Base-by-base conservation (phyloP, 1,140 invertebrate genomes). In the Penaeus indicus region DNA sequence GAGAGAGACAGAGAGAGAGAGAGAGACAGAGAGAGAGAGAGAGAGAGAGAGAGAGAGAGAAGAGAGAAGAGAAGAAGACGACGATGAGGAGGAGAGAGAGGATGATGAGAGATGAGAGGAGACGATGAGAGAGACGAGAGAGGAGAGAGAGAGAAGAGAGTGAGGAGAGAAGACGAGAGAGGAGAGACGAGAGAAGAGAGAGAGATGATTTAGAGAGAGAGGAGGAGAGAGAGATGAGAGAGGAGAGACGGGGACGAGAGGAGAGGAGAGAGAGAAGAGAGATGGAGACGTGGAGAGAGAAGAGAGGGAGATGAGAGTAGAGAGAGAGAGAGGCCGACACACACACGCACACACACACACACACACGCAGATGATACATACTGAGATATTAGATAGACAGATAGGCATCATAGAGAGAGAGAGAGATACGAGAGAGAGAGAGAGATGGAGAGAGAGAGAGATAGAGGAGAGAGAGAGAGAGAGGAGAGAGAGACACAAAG, bases 391-490 rank as follows among this genome's bases (percentile, higher is more conserved):
- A 16, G n/a, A 47, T 13, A 80, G 42, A 42, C 42, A 80, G 19
- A n/a, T 38, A 80, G 78, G n/a, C 42, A 80, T 13, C 19, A 42
- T 54, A 25, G n/a, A 42, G 61, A 61, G 54, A 22, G 61, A 54
- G 22, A 54, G 54, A 54, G 22, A 42, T 42, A 63, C 22, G 60
- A 63, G 25, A 63, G 60, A 13, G 25, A 18, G 61, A 32, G 60
- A 63, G 60, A 63, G 60, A 63, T 60, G 42, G 60, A 63, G 60
- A 63, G 81, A 64, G 38, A 79, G 77, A 79, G 77, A 79, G 77
- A 54, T 13, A 54, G 38, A 54, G 77, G 38, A 27, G 38, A 27
- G 38, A 27, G 8, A 2, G 8, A 2, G 21, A 21, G 21, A 21
- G 8, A 21, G 7, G 18, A 32, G 11, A 75, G 25, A 38, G 72